phyloP scores from a whole-genome alignment of 2,113 vertebrate genomes.

The Pygoscelis antarcticus region DNA sequence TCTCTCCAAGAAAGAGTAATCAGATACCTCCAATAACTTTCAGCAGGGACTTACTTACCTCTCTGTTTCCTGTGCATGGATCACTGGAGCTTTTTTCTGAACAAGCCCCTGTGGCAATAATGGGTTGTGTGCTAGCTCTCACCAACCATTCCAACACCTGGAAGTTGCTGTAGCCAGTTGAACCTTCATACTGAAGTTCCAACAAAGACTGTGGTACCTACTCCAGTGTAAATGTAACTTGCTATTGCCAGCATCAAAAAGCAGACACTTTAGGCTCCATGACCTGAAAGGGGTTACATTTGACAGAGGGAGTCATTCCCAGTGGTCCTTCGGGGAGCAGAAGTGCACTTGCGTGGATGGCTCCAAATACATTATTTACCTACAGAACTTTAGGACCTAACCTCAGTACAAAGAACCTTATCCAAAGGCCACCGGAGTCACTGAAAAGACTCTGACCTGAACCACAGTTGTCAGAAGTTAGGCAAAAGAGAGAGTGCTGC shows the following conservation, averaged over 20 bases:
- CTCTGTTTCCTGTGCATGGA: not conserved
- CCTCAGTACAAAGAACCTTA: not conserved
- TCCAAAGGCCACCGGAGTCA: not conserved
- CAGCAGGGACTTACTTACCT: not conserved
- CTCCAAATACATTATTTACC: not conserved
- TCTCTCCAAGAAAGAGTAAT: not conserved
- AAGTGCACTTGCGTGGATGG: not conserved
- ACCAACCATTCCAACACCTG: not conserved
- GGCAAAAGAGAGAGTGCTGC: not conserved
- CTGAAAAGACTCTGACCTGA: not conserved
- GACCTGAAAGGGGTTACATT: not conserved
- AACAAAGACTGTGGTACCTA: not conserved
- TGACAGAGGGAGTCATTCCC: not conserved
- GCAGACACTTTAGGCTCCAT: not conserved
- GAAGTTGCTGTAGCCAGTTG: not conserved
- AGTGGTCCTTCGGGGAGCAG: not conserved
- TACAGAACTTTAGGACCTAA: not conserved
- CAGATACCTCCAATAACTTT: not conserved
- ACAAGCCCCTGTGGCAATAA: not conserved
- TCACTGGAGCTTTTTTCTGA: not conserved
- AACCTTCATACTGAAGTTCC: not conserved
- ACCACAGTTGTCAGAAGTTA: not conserved
- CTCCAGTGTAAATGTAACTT: not conserved
- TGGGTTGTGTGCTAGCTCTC: too few species aligned
- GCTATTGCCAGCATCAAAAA: not conserved